Evolutionary conservation across 1,140 invertebrate species (phyloP).

Genomic region (Chironomus tepperi): DNA sequence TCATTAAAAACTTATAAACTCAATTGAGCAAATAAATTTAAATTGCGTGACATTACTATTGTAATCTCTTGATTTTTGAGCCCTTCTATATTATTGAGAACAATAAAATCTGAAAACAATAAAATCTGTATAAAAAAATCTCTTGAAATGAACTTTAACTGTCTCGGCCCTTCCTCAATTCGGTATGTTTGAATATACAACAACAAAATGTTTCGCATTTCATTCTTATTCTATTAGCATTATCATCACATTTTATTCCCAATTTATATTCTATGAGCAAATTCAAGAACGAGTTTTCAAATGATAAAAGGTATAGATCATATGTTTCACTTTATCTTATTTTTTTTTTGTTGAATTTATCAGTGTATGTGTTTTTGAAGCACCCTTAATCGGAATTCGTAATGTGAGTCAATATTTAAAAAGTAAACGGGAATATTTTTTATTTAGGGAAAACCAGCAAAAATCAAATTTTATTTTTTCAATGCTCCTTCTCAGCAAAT

Average conservation of each 20-base stretch:
- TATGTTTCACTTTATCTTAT: no score
- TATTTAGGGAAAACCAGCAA: neutral
- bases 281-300: neutral
- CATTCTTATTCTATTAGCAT: constrained; percentile 8
- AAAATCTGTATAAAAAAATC: no score
- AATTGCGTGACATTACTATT: neutral
- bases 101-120: no score
- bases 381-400: neutral
- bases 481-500: neutral
- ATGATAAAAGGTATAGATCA: no score
- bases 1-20: neutral
- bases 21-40: neutral
- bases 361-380: no score
- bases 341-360: no score
- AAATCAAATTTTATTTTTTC: constrained; percentile 3
- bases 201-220: neutral
- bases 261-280: neutral
- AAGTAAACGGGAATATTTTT: constrained; percentile 5
- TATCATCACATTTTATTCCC: constrained; percentile 18
- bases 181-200: no score
- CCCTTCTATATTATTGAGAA: no score
- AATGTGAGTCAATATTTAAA: constrained; percentile 1
- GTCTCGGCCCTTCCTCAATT: no score
- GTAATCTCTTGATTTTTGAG: no score
- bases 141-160: no score